Evolutionary conservation across 2,113 vertebrate species (phyloP).

Genomic region (Mungos mungo): DNA sequence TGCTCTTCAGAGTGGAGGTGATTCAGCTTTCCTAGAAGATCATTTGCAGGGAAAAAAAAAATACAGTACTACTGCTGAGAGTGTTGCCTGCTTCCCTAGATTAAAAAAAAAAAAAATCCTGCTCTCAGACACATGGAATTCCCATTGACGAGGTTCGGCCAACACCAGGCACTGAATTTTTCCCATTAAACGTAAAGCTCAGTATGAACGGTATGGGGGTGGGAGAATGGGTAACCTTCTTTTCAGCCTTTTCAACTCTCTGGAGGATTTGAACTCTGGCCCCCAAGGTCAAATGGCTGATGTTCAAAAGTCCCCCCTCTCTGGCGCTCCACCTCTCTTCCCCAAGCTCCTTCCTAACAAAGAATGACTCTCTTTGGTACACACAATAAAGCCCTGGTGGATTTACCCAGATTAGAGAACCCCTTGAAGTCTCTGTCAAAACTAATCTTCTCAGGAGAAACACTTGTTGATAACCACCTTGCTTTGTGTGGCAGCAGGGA

Average conservation of each 20-base stretch:
- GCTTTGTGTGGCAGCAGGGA: not conserved
- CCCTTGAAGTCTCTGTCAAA: slow-evolving; percentile 72
- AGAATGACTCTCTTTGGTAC: slow-evolving; percentile 30
- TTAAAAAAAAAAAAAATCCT: slow-evolving; percentile 35
- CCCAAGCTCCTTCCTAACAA: slow-evolving; percentile 41
- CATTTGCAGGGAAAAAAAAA: slow-evolving; percentile 45
- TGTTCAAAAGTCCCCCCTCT: not conserved
- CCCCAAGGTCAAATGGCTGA: slow-evolving; percentile 58
- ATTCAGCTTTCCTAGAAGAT: slow-evolving; percentile 77
- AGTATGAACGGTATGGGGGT: not conserved
- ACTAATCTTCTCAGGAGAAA: slow-evolving; percentile 70
- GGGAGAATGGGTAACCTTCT: not conserved
- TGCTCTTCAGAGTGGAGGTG: slow-evolving; percentile 59
- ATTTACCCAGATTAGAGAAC: slow-evolving; percentile 71
- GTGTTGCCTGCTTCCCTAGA: slow-evolving; percentile 56
- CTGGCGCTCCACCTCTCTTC: not conserved
- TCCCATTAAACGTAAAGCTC: slow-evolving; percentile 25
- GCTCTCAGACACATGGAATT: slow-evolving; percentile 73
- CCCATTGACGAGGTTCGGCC: slow-evolving; percentile 62
- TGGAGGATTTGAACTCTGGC: slow-evolving; percentile 54
- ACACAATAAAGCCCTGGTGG: slow-evolving; percentile 21
- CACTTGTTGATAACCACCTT: slow-evolving; percentile 79
- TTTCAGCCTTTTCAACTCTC: slow-evolving; percentile 3
- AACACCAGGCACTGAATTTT: slow-evolving; percentile 28
- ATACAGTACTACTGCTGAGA: slow-evolving; percentile 50